Evolutionary conservation across 2,888 invertebrate species (phyloP), one percentile per base, ranked within the genome.

Genomic region (Isotomurus palustris): DNA sequence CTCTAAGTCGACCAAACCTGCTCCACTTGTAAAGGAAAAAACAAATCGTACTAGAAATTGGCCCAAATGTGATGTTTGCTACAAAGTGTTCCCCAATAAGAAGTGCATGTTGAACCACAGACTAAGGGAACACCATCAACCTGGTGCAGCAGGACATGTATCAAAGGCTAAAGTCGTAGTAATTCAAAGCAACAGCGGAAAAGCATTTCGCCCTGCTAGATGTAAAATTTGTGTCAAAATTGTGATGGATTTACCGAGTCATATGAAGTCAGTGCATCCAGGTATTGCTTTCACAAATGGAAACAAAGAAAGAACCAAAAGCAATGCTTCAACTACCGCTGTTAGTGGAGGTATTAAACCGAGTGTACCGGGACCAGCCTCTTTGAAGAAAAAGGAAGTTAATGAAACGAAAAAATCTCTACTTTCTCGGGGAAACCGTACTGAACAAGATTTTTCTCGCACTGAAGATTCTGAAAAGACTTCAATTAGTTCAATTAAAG

Each of bases 221-320:
- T 49, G 49, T 35, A 49, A 49, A 35, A 35, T 49, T 21, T 49
- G 49, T 21, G 6, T 3, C 17, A 49, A 27, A 35, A 49, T 49
- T 49, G 49, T 49, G 5, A 49, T 27, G 27, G 36, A 49, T 49
- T 5, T 49, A 3, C 21, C 8, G 21, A 28, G n/a, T 3, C 49
- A 49, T 22, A 49, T 49, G 22, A 29, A 21, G 35, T 6, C 10
- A 4, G n/a, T 17, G 12, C 49, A 49, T 35, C 32, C 49, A 17
- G 49, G 17, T 14, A 6, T 8, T 32, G 8, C 32, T 32, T 10
- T 10, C 8, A 32, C 14, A 10, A 32, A 32, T 32, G 32, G 32
- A 40, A 40, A 40, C 17, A 40, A 8, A n/a, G 17, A 8, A n/a
- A 40, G 12, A 12, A 40, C n/a, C n/a, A n/a, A n/a, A n/a, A n/a